Evolutionary conservation across 2,797 vertebrate species (phyloP), one percentile per base, ranked within the genome.

Genomic region (Esox masquinongy): DNA sequence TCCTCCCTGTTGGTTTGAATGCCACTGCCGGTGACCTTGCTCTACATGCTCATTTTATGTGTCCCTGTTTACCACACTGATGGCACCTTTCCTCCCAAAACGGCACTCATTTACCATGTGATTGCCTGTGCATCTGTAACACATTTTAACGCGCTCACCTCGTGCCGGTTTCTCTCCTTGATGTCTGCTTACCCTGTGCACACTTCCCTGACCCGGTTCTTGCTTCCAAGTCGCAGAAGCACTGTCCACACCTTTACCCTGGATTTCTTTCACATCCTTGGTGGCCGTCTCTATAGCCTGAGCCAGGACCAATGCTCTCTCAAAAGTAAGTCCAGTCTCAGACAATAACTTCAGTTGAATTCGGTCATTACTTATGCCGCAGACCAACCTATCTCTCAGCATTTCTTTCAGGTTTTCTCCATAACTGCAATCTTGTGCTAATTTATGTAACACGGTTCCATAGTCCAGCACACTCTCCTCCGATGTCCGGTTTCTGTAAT

Each of bases 371-470:
- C 12, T 67, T 1, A 85, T 79, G 0, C 84, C 56, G 51, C 82
- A 87, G 6, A 80, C 80, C 8, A 87, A 64, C 39, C 82, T 8
- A 15, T 79, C 79, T 3, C 29, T 3, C 8, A 82, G 17, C 82
- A 79, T 84, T 9, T 84, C 74, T 6, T 63, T 64, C 11, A 79
- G 53, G 51, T 76, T 84, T 64, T 80, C 69, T 6, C 74, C 74
- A 51, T 79, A 86, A 3, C 78, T 79, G 36, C 76, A 79, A 47
- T 82, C 51, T 63, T 80, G 69, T 2, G 74, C 56, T 1, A 85
- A 36, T n/a, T 82, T 73, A 5, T 71, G 26, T 26, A 86, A 50
- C 3, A 71, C 78, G 7, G 74, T 59, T 4, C 83, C 74, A 75
- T 78, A 79, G 5, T 71, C 74, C n/a, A 26, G 11, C 0, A 82